Conservation (phyloP, 2,113 vertebrate species). For the Paramisgurnus dabryanus region DNA sequence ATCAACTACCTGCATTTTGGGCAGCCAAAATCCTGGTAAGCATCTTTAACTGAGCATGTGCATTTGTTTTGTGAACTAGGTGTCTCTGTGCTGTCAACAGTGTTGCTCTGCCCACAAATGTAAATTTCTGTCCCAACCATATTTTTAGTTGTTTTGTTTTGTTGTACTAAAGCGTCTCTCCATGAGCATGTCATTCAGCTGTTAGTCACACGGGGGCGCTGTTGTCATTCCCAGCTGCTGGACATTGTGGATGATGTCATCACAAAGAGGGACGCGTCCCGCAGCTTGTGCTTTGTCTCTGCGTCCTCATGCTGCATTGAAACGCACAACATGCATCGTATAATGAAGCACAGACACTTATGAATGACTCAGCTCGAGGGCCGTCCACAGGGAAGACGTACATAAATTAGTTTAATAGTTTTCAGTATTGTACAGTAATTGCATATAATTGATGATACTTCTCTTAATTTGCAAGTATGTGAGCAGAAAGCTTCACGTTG, state of each 20-base stretch:
- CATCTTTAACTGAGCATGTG: not conserved
- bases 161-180: not conserved
- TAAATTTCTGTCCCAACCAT: too few relatives aligned
- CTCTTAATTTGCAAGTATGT: too few relatives aligned
- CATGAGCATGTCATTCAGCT: not conserved
- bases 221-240: not conserved
- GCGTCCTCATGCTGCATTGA: constrained; percentile 12
- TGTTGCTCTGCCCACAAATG: too few relatives aligned
- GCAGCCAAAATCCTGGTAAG: constrained; percentile 96
- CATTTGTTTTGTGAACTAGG: too few relatives aligned
- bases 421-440: not conserved
- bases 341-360: not conserved
- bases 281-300: constrained; percentile 25
- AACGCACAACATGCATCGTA: not conserved
- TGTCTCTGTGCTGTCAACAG: too few relatives aligned
- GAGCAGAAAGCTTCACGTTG: not conserved
- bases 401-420: not conserved
- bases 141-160: not conserved
- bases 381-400: not conserved
- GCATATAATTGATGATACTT: not conserved
- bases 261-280: not conserved
- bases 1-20: constrained; percentile 99
- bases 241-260: constrained; percentile 16
- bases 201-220: not conserved
- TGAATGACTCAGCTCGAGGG: not conserved